phyloP scores from a whole-genome alignment of 1,140 invertebrate species.

The Penaeus vannamei region DNA sequence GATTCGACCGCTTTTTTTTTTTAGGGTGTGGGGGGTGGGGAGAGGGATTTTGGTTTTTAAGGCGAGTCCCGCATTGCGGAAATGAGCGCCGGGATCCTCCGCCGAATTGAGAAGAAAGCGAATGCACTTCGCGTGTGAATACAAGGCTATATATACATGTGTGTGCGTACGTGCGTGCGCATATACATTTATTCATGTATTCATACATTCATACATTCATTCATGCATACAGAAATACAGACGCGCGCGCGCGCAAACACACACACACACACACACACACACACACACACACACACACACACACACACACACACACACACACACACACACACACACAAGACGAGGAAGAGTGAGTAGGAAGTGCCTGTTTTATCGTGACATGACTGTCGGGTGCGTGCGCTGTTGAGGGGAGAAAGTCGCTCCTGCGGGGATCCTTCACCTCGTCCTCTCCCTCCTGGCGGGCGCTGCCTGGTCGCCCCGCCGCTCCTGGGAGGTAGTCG shows the following conservation, averaged over 20 bases:
- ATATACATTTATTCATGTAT: neutral
- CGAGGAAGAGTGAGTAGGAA: neutral
- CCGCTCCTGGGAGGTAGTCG: no score
- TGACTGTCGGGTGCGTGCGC: no score
- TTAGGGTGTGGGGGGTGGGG: neutral
- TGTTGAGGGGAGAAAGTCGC: no score
- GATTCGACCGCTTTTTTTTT: no score
- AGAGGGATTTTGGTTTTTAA: neutral
- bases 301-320: neutral
- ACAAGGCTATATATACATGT: neutral
- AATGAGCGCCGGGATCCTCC: no score
- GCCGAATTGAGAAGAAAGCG: no score
- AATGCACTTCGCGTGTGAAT: neutral
- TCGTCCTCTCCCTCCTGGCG: neutral
- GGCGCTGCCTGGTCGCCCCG: neutral
- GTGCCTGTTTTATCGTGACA: no score
- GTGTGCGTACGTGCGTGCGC: neutral
- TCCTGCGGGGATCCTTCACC: neutral
- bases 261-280: neutral
- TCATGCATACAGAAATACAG: neutral
- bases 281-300: neutral
- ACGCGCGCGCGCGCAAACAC: constrained; percentile 1
- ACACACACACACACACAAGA: neutral
- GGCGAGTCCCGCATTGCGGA: no score
- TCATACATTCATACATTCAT: neutral